Evolutionary conservation across 2,797 vertebrate species (phyloP), one percentile per base, ranked within the genome.

Genomic region (Sardinella longiceps): DNA sequence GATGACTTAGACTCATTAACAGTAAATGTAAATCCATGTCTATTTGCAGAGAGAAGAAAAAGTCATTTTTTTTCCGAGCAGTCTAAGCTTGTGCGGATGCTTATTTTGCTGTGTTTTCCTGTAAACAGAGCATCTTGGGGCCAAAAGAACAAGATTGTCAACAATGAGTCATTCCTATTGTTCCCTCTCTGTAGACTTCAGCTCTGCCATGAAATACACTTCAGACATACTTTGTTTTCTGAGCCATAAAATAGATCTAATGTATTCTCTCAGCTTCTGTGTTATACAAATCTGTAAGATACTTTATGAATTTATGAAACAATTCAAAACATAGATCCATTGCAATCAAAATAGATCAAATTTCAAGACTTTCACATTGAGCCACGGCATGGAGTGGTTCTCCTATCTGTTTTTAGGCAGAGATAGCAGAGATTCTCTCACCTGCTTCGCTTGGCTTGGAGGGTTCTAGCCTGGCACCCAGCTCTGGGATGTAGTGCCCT

Each of bases 391-490:
- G 33, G 37, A 4, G 20, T 12, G 66, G 11, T 63, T 28, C 30
- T 25, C 25, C 2, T 25, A 60, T 60, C 3, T n/a, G 2, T 6
- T 66, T 37, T 74, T 6, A 74, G 18, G 14, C 18, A 43, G 33
- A 43, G 15, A 43, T 20, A 37, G 33, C 37, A 9, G 70, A 77
- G 5, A 43, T 39, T 18, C 20, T 43, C 33, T 77, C 37, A 77
- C 70, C 70, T 77, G 70, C 70, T 77, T 77, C 18, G 70, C 37
- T 77, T 77, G 70, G 70, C 70, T 77, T 39, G 70, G 70, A 77
- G 18, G 70, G 70, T 43, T 77, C 99, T 97, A 98, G 94, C 98
- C 97, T 70, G 97, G 98, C 88, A 99, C 97, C 98, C 97, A 99
- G 96, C 96, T 99, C 91, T 97, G 97, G 92, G 97, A 88, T 25